A percentile compares a stretch with the other conserved stretches of the same genome.
These are phyloP conservation scores for Hypolimnas misippus DNA, from an alignment of 2,888 invertebrate genomes.

Conservation along the genomic window DNA sequence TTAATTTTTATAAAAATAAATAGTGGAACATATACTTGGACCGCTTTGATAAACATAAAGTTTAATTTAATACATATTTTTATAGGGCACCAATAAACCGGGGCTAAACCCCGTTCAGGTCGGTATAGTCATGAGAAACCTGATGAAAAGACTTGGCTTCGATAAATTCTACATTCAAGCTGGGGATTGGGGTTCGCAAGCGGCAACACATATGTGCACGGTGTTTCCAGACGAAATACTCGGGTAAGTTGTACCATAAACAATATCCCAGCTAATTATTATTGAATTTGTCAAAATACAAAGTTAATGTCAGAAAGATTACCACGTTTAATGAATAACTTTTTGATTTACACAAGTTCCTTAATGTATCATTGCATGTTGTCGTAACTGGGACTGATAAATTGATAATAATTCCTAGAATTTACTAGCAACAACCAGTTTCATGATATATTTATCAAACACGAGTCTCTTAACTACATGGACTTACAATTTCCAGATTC, in stretches of 20 bases:
- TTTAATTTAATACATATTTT: neutral
- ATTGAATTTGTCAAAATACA: too few species aligned
- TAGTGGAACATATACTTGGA: too few species aligned
- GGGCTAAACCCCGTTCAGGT: conserved; percentile 85
- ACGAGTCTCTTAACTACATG: neutral
- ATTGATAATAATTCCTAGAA: neutral
- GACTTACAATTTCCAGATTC: conserved; percentile 79
- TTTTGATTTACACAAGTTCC: too few species aligned
- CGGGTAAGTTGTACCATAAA: conserved; percentile 57
- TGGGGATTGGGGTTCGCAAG: conserved; percentile 91
- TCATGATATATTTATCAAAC: conserved; percentile 38
- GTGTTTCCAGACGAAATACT: conserved; percentile 85
- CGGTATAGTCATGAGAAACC: conserved; percentile 85
- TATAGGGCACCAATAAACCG: conserved; percentile 82
- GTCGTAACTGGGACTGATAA: too few species aligned
- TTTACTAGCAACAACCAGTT: conserved; percentile 49
- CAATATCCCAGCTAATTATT: too few species aligned
- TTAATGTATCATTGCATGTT: too few species aligned
- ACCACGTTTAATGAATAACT: too few species aligned
- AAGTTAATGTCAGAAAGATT: too few species aligned
- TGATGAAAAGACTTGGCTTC: conserved; percentile 89
- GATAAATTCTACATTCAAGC: conserved; percentile 88
- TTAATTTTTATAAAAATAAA: too few species aligned
- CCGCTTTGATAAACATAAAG: neutral
- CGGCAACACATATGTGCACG: conserved; percentile 84